Evolutionary conservation across 1,140 invertebrate genomes (phyloP).

Genomic region (Cyrtorhinus lividipennis): DNA sequence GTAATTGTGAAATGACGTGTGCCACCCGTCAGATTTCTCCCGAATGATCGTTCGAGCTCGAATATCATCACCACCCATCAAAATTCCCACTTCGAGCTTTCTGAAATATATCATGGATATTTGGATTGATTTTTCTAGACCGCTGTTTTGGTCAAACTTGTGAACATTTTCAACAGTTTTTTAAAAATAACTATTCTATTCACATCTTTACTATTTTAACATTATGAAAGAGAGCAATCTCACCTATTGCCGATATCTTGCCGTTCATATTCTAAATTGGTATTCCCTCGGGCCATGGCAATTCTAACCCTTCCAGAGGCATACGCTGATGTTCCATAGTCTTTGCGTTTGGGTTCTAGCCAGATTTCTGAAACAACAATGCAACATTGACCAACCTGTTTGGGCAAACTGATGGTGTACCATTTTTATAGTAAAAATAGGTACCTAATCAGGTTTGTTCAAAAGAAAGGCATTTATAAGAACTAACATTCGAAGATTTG

Average conservation of each 20-base stretch:
- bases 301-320: conserved; percentile 22
- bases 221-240: too few relatives aligned
- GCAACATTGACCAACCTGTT: too few relatives aligned
- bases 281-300: conserved; percentile 22
- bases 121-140: too few relatives aligned
- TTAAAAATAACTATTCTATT: too few relatives aligned
- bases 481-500: too few relatives aligned
- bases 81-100: conserved; percentile 18
- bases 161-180: too few relatives aligned
- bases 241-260: conserved; percentile 18
- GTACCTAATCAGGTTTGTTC: too few relatives aligned
- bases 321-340: conserved; percentile 22
- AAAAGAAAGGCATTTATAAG: too few relatives aligned
- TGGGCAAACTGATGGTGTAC: too few relatives aligned
- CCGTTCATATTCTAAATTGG: conserved; percentile 9
- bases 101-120: background rate
- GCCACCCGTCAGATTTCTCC: conserved; percentile 31
- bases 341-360: conserved; percentile 21
- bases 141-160: too few relatives aligned
- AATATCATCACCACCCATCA: conserved; percentile 19
- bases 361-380: conserved; percentile 23
- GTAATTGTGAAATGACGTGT: conserved; percentile 44
- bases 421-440: too few relatives aligned
- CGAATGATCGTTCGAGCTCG: conserved; percentile 12
- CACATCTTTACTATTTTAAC: too few relatives aligned